Conservation (phyloP, 2,888 invertebrate genomes). For the Acrobasis suavella region DNA sequence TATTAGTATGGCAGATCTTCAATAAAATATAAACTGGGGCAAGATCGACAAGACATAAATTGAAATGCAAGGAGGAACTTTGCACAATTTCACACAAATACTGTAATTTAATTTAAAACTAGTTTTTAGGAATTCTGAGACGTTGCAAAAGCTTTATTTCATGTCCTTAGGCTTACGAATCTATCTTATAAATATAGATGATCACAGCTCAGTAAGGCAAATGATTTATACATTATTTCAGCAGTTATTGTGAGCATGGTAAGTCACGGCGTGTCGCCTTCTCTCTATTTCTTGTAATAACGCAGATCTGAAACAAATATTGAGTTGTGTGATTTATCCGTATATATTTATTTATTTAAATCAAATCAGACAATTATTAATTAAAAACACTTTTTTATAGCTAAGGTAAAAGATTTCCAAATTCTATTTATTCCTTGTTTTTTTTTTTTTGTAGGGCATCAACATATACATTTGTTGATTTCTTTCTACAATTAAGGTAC, state of each 20-base stretch:
- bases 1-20: too few relatives aligned
- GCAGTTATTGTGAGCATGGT: constrained; percentile 69
- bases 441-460: too few relatives aligned
- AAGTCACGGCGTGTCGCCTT: constrained; percentile 71
- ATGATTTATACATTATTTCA: constrained; percentile 45
- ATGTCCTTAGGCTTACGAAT: constrained; percentile 28
- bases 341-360: too few relatives aligned
- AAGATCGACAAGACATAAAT: neutral
- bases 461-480: too few relatives aligned
- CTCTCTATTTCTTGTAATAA: constrained; percentile 89
- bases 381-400: constrained; percentile 2
- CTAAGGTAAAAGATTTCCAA: neutral
- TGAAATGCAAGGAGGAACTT: neutral
- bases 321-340: too few relatives aligned
- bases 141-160: constrained; percentile 6
- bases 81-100: neutral
- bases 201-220: constrained; percentile 76
- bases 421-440: too few relatives aligned
- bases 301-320: constrained; percentile 86
- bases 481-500: too few relatives aligned
- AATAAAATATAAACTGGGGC: too few relatives aligned
- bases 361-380: constrained; percentile 21
- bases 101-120: neutral
- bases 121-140: neutral
- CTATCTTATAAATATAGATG: constrained; percentile 32